Conservation (phyloP, 1,140 invertebrate species). For the Nasonia longicornis region DNA sequence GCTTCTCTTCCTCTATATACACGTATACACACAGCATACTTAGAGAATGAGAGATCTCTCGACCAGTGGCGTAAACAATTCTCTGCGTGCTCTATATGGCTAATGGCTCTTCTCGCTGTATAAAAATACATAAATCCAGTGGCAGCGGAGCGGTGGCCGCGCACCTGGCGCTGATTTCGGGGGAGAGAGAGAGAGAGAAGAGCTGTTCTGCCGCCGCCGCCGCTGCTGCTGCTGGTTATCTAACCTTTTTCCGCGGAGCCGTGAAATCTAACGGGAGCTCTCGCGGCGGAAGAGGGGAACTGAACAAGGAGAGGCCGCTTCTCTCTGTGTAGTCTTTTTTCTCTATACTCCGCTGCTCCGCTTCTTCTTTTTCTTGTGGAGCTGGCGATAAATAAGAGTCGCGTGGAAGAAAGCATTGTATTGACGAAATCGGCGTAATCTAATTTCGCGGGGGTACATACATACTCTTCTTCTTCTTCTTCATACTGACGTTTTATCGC, state of each 20-base stretch:
- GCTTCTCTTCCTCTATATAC: not conserved
- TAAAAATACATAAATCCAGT: not conserved
- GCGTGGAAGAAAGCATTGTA: not conserved
- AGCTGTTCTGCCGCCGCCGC: too few relatives aligned
- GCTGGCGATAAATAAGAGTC: not conserved
- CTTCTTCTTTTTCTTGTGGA: not conserved
- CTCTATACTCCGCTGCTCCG: not conserved
- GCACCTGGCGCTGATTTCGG: not conserved
- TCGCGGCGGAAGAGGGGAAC: not conserved
- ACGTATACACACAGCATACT: not conserved
- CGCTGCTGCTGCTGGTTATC: constrained; percentile 45
- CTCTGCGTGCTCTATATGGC: not conserved
- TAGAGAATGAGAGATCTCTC: not conserved
- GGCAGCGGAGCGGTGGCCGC: not conserved
- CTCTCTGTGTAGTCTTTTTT: not conserved
- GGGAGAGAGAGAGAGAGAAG: too few relatives aligned
- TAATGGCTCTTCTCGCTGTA: not conserved
- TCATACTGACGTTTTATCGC: too few relatives aligned
- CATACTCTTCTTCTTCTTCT: not conserved
- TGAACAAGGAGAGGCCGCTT: not conserved
- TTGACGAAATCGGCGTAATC: not conserved
- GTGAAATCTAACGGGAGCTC: constrained; percentile 35
- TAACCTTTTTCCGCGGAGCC: constrained; percentile 49
- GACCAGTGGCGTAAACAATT: not conserved
- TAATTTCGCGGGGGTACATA: not conserved